phyloP scores from a whole-genome alignment of 1,140 invertebrate genomes.

The Polypedilum vanderplanki region DNA sequence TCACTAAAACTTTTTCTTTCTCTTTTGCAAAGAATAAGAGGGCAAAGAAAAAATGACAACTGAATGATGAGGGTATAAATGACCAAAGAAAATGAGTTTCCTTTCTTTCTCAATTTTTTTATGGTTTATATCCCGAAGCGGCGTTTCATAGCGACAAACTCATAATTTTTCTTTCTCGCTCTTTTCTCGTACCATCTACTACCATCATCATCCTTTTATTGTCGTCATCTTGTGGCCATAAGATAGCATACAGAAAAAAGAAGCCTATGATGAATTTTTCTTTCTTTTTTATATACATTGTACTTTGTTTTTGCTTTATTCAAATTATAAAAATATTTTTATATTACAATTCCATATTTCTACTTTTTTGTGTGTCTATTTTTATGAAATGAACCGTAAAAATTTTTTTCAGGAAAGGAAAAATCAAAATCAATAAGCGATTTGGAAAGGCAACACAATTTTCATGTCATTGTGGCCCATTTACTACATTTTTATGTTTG shows the following conservation, averaged over 20 bases:
- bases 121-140: background rate
- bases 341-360: background rate
- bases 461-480: conserved; percentile 11
- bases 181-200: no score
- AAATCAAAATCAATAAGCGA: conserved; percentile 28
- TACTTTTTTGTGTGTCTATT: background rate
- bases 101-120: background rate
- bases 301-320: background rate
- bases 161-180: background rate
- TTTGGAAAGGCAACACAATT: background rate
- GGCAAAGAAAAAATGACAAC: conserved; percentile 7
- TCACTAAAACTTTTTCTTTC: background rate
- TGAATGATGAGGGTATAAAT: conserved; percentile 25
- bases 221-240: background rate
- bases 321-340: background rate
- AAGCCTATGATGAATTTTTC: background rate
- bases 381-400: conserved; percentile 24
- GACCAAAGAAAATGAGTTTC: background rate
- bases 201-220: background rate
- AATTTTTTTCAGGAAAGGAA: background rate
- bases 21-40: background rate
- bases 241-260: background rate
- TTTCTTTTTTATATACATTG: no score
- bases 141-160: background rate
- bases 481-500: background rate